phyloP scores from a whole-genome alignment of 2,113 vertebrate genomes.

The Hippolais icterina region DNA sequence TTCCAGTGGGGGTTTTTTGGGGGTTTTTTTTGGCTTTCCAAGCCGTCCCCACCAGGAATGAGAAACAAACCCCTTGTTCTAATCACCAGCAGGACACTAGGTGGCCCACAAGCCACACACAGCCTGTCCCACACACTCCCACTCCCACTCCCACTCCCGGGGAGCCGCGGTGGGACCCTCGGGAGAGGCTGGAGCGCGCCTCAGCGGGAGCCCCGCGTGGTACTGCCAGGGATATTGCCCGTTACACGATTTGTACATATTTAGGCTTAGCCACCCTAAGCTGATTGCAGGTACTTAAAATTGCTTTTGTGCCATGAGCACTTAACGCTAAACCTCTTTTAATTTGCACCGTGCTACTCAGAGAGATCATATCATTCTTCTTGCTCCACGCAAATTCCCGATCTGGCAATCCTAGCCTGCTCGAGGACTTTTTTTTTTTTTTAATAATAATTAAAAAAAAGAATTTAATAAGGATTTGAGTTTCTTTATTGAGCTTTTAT shows the following conservation, averaged over 20 bases:
- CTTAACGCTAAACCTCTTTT: constrained; percentile 85
- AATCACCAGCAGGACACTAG: neutral
- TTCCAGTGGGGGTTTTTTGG: neutral
- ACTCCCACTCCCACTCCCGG: neutral
- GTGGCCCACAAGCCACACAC: constrained; percentile 37
- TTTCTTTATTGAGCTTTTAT: constrained; percentile 63
- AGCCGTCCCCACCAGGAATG: neutral
- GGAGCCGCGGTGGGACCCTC: neutral
- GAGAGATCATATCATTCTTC: constrained; percentile 76
- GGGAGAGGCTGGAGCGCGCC: neutral
- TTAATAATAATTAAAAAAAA: constrained; percentile 42
- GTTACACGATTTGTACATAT: constrained; percentile 84
- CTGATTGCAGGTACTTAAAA: constrained; percentile 87
- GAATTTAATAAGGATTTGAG: constrained; percentile 67
- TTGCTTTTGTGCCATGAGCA: constrained; percentile 82
- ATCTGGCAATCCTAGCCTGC: constrained; percentile 62
- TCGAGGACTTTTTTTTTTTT: neutral
- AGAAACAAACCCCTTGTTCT: neutral
- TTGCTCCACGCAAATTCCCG: constrained; percentile 69
- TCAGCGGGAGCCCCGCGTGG: constrained; percentile 60
- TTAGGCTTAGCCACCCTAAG: constrained; percentile 84
- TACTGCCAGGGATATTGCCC: constrained; percentile 80
- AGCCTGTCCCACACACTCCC: neutral
- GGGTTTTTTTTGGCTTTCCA: neutral
- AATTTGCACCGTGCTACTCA: constrained; percentile 84